Conservation (phyloP, 2,113 vertebrate species). For the Stomatorhinus ivindoensis region DNA sequence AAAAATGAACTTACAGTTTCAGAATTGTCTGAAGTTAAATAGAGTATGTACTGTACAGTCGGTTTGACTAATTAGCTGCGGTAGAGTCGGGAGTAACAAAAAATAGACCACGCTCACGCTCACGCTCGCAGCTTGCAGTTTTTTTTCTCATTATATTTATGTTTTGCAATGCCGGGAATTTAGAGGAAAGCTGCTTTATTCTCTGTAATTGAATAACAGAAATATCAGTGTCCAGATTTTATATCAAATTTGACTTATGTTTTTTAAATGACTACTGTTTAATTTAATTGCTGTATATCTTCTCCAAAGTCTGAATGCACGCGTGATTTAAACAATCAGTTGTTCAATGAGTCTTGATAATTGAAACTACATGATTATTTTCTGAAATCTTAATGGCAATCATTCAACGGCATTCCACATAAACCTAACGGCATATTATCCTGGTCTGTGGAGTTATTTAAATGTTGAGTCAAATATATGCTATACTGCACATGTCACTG, state of each 20-base stretch:
- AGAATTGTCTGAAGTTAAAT: too few relatives aligned
- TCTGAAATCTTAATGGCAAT: not conserved
- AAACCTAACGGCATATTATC: not conserved
- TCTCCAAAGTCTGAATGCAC: not conserved
- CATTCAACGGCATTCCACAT: not conserved
- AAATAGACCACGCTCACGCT: too few relatives aligned
- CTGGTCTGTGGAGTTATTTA: not conserved
- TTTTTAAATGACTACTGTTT: not conserved
- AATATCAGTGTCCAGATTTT: not conserved
- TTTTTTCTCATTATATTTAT: not conserved
- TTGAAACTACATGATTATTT: not conserved
- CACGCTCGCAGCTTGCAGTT: too few relatives aligned
- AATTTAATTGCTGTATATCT: not conserved
- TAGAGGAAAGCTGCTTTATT: not conserved
- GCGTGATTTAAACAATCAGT: not conserved
- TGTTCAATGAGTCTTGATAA: not conserved
- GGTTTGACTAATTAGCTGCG: too few relatives aligned
- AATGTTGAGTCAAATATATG: not conserved
- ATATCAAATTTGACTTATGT: not conserved
- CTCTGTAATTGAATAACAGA: not conserved
- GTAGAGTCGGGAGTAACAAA: too few relatives aligned
- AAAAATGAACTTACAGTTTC: too few relatives aligned
- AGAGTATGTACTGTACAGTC: too few relatives aligned
- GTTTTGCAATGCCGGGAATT: not conserved
- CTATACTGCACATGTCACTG: not conserved